Evolutionary conservation across 2,797 vertebrate species (phyloP), one percentile per base, ranked within the genome.

Genomic region (Novumbra hubbsi): DNA sequence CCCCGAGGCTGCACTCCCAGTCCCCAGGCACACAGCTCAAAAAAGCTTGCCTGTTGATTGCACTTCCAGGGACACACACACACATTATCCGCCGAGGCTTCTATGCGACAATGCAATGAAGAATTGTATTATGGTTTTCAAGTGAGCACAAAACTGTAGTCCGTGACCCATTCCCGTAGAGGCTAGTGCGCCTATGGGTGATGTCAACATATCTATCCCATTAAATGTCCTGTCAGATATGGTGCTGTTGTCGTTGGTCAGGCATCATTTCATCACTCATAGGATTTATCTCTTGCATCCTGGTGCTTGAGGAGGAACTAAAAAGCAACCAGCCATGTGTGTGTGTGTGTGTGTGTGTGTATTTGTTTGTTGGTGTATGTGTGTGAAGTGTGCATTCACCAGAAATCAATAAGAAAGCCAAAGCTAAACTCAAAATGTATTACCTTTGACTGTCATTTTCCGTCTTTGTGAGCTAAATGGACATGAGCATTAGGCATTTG

Each of bases 221-320:
- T 45, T 45, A 45, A 62, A 12, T 64, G 57, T 41, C 17, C 38
- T 30, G 41, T 45, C 41, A 45, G 9, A 14, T 45, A 45, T 11
- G 34, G 65, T 4, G 34, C 52, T 71, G 24, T 62, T n/a, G 62
- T 12, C 27, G 52, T 65, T 73, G 60, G 62, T 34, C 27, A 50
- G 30, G 45, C 62, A 62, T 73, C n/a, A 63, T 60, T 32, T 49
- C 45, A 69, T 73, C 41, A 68, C 67, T 24, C 62, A 41, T 41
- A 63, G 12, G 48, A 28, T 45, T 45, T 41, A 2, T n/a, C 34
- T 48, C 8, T n/a, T 19, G 57, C 30, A 45, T 5, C 5, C 55
- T 45, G 30, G 62, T 45, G 60, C 71, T n/a, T 28, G 71, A 72
- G 41, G 41, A 50, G 60, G 60, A 15, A 72, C 38, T 72, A 72